Evolutionary conservation across 2,888 invertebrate species (phyloP), one percentile per base, ranked within the genome.

Genomic region (Teleogryllus oceanicus): DNA sequence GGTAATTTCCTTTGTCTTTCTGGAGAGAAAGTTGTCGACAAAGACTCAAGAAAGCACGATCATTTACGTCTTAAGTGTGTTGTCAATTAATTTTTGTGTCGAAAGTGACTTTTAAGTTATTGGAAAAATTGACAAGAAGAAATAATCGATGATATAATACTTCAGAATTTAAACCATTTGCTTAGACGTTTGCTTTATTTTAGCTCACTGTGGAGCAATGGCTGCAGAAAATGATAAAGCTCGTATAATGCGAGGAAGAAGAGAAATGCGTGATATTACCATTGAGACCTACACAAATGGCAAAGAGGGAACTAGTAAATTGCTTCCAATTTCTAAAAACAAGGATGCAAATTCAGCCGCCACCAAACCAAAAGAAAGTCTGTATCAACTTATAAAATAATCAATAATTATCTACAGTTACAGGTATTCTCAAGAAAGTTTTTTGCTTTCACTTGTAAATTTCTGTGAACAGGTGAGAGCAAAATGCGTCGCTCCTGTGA

Each of bases 201-300:
- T 62, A 80, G 78, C 24, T 79, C 74, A 76, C 77, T 77, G 84
- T 82, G 80, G 84, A 83, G 81, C 87, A 84, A 85, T 87, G 87
- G 84, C 88, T 83, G 85, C 84, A 80, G 86, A 86, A 83, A 92
- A 90, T 84, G 83, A 83, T 80, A 84, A 83, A 62, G 74, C 80
- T 11, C 79, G 79, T 24, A 77, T 81, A 49, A 91, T 91, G 83
- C 89, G 93, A 79, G 94, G 94, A 0, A 90, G 92, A 80, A 89
- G 95, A 13, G 91, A 91, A 84, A 88, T 92, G 0, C 90, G 91
- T 82, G 92, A 92, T 82, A 94, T 96, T 79, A 92, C 91, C 20
- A 92, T 96, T 13, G 94, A 96, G 86, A 95, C 94, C 4, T 94
- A 93, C 85, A 91, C 92, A 85, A 88, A 91, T 16, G 86, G 62